These are phyloP conservation scores for Philaethria dido DNA, from an alignment of 2,888 invertebrate genomes.

Conservation along the genomic window DNA sequence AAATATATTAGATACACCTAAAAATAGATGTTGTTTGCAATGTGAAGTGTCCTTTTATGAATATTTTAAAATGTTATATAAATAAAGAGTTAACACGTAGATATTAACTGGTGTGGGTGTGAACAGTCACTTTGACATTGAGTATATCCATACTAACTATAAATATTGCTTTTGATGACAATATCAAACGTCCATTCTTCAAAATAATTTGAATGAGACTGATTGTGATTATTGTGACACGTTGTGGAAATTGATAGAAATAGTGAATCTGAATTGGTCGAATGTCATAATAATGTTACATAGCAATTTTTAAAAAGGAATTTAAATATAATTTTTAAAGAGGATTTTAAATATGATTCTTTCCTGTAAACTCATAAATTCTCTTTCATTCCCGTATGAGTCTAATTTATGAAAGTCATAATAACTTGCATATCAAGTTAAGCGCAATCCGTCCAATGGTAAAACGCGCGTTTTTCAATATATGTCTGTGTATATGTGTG, in stretches of 20 bases:
- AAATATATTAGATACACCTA: neutral
- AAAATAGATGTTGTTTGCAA: neutral
- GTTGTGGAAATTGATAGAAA: neutral
- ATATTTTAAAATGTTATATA: neutral
- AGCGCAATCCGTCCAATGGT: neutral
- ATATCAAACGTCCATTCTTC: constrained; percentile 27
- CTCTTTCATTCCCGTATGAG: neutral
- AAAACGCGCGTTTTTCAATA: neutral
- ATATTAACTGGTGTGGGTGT: neutral
- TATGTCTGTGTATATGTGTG: neutral
- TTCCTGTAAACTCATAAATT: neutral
- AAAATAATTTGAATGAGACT: constrained; percentile 13
- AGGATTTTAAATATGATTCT: neutral
- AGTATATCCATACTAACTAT: neutral
- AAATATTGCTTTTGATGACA: neutral
- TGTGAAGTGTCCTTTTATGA: constrained; percentile 13
- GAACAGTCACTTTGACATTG: constrained; percentile 12
- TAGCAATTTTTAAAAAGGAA: too few species aligned
- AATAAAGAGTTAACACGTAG: neutral
- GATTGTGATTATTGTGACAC: constrained; percentile 14
- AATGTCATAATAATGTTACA: too few species aligned
- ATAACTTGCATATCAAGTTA: neutral
- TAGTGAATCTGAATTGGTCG: constrained; percentile 5
- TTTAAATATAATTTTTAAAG: too few species aligned
- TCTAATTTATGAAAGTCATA: neutral